Conservation (phyloP, 2,888 invertebrate species). For the Horisme vitalbata region DNA sequence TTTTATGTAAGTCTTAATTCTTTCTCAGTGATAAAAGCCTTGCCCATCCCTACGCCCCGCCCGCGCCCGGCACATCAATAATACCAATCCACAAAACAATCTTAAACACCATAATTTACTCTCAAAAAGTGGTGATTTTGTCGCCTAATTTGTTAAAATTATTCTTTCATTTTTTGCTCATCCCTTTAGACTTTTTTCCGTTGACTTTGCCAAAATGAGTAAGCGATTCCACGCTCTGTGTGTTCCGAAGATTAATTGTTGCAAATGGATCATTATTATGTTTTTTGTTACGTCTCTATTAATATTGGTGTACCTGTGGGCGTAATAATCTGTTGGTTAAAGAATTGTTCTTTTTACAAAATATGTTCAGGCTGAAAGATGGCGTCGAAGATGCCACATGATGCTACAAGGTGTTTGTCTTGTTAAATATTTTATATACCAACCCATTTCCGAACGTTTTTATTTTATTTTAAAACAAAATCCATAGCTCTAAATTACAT, state of each 20-base stretch:
- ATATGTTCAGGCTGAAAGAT: too few relatives aligned
- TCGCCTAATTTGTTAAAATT: slow-evolving; percentile 79
- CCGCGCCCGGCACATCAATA: slow-evolving; percentile 56
- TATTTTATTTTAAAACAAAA: too few relatives aligned
- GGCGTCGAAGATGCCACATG: too few relatives aligned
- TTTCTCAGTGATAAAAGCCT: neutral
- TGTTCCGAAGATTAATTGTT: slow-evolving; percentile 71
- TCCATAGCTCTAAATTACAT: too few relatives aligned
- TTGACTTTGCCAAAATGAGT: slow-evolving; percentile 69
- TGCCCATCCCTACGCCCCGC: slow-evolving; percentile 46
- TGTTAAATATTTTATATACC: too few relatives aligned
- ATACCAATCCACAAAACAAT: slow-evolving; percentile 57
- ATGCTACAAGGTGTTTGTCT: too few relatives aligned
- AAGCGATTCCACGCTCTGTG: slow-evolving; percentile 68
- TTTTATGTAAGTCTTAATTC: neutral
- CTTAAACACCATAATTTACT: slow-evolving; percentile 63
- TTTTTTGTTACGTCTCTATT: slow-evolving; percentile 64
- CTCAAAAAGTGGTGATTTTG: slow-evolving; percentile 71
- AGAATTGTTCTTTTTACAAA: slow-evolving; percentile 24
- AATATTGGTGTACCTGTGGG: slow-evolving; percentile 60
- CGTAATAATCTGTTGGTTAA: slow-evolving; percentile 60
- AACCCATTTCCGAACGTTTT: too few relatives aligned
- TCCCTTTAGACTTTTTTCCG: slow-evolving; percentile 32
- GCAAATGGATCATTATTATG: slow-evolving; percentile 54
- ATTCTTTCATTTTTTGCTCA: slow-evolving; percentile 49